Evolutionary conservation across 2,888 invertebrate genomes (phyloP), one percentile per base, ranked within the genome.

Genomic region (Andrena praecox): DNA sequence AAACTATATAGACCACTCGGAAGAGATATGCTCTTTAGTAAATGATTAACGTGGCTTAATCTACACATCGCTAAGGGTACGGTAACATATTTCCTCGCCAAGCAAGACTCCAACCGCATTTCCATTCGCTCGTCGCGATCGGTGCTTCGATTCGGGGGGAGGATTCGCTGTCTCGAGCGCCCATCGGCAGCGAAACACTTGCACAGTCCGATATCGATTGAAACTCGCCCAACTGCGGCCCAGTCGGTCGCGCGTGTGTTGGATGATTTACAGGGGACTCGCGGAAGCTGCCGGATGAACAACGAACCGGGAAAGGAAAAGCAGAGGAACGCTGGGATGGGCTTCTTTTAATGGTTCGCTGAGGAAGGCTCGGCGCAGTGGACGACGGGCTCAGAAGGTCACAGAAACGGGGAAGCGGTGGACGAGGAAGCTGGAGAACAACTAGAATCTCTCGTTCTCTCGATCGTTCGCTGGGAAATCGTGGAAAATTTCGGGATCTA

Each of bases 11-110:
- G 79, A 83, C 62, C 84, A 84, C 76, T 77, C 48, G 77, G 67
- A 69, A 56, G 56, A 84, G 80, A 84, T 85, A 77, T 84, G 74
- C 64, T 60, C 74, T 81, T 79, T 77, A 64, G 63, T 80, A 82
- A 88, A 85, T 84, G 77, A 85, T 87, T 84, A 76, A 82, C 72
- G 75, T 78, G 80, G 73, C 82, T 85, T 85, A 84, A 71, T 87
- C 86, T 87, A 88, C 72, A 81, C 80, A 76, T 73, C 69, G 68
- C 71, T 78, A 80, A 78, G 68, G 69, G 77, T 79, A 75, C 62
- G 79, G 68, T 64, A 67, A 79, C 70, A 71, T 67, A 42, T 79
- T 50, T 70, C 27, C 31, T 74, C 31, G 67, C 48, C 56, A 42
- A 66, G 42, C 66, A 72, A 59, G 35, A 62, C 52, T 69, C 63